phyloP scores from a whole-genome alignment of 1,140 invertebrate genomes.

The Drosophila navojoa region DNA sequence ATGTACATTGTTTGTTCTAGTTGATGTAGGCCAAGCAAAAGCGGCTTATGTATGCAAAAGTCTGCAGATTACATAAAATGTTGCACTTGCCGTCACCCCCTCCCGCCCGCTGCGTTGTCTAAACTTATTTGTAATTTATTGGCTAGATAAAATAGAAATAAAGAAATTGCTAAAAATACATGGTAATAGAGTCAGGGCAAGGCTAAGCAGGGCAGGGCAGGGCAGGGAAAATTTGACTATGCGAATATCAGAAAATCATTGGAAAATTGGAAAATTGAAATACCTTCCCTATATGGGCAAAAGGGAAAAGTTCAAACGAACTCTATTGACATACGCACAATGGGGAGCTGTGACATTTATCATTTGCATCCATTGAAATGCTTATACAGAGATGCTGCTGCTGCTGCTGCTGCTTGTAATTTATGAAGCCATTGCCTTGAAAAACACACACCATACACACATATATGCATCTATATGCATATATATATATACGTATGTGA shows the following conservation, averaged over 20 bases:
- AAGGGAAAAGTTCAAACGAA: constrained; percentile 31
- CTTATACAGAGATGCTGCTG: constrained; percentile 10
- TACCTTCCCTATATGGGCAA: neutral
- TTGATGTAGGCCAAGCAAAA: constrained; percentile 62
- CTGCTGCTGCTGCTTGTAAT: constrained; percentile 52
- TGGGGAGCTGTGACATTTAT: constrained; percentile 60
- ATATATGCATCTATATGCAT: constrained; percentile 1
- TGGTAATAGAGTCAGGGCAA: constrained; percentile 53
- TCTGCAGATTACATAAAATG: constrained; percentile 59
- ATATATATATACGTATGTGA: neutral
- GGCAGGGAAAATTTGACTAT: constrained; percentile 63
- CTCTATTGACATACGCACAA: constrained; percentile 49
- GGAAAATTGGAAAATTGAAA: constrained; percentile 42
- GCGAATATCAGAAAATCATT: constrained; percentile 53
- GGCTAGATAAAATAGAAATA: constrained; percentile 71
- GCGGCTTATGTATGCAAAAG: constrained; percentile 74
- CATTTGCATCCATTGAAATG: constrained; percentile 55
- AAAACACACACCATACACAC: constrained; percentile 16
- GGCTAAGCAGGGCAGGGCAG: constrained; percentile 3
- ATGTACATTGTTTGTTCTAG: constrained; percentile 4
- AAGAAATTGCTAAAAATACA: constrained; percentile 70
- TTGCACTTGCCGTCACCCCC: constrained; percentile 13
- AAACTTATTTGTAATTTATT: constrained; percentile 69
- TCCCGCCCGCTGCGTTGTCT: neutral
- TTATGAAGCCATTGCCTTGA: constrained; percentile 54